Percentiles rank a stretch among this genome's conserved stretches.
These are phyloP conservation scores for Otus sunia DNA, from an alignment of 2,113 vertebrate genomes.

Conservation along the genomic window DNA sequence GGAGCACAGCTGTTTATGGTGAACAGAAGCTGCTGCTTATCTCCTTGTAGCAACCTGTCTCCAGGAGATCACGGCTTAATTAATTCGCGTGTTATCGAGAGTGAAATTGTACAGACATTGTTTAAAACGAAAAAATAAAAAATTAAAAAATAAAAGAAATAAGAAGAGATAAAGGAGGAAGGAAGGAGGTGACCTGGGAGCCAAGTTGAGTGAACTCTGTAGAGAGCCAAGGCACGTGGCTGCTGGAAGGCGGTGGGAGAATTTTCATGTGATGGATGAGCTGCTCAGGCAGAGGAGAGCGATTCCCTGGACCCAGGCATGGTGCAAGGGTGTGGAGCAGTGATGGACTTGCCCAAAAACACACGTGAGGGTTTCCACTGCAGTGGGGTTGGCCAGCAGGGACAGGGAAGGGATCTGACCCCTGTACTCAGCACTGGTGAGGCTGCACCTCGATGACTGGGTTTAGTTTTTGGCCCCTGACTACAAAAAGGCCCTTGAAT, in stretches of 20 bases:
- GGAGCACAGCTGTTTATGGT: slow-evolving; percentile 63
- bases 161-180: slow-evolving; percentile 47
- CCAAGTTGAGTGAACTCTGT: not conserved
- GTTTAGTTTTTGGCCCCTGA: too few relatives aligned
- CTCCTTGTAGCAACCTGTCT: slow-evolving; percentile 75
- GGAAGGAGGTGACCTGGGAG: slow-evolving; percentile 52
- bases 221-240: not conserved
- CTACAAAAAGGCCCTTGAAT: too few relatives aligned
- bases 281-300: not conserved
- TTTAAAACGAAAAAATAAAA: slow-evolving; percentile 20
- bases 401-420: too few relatives aligned
- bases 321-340: not conserved
- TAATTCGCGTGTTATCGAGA: slow-evolving; percentile 69
- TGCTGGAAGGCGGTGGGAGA: not conserved
- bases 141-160: not conserved
- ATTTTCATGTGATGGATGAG: not conserved
- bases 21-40: slow-evolving; percentile 68
- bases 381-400: too few relatives aligned
- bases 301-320: rapidly evolving
- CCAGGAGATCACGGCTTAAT: slow-evolving; percentile 78
- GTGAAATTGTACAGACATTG: slow-evolving; percentile 58
- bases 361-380: rapidly evolving
- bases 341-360: not conserved
- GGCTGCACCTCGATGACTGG: too few relatives aligned
- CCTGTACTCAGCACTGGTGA: too few relatives aligned